These are phyloP conservation scores for Synergus itoensis DNA, from an alignment of 2,888 invertebrate species.

Conservation along the genomic window DNA sequence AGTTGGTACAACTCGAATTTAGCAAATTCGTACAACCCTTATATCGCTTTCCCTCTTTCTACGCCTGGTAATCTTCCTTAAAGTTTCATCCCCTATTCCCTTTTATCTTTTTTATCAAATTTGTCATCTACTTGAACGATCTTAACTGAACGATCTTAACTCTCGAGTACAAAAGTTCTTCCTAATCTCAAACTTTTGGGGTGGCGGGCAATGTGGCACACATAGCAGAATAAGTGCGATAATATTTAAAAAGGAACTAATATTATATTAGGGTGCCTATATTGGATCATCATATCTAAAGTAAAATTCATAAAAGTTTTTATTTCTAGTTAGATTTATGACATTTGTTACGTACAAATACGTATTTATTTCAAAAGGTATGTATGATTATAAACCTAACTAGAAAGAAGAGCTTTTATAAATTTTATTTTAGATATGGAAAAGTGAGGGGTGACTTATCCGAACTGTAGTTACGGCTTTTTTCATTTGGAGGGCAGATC, in stretches of 20 bases:
- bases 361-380: no score
- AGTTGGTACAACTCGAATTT: slow-evolving; percentile 5
- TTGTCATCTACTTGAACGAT: not conserved
- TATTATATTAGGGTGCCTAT: no score
- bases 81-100: not conserved
- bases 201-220: not conserved
- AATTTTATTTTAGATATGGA: no score
- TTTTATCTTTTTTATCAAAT: not conserved
- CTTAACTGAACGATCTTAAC: not conserved
- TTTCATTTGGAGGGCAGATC: no score
- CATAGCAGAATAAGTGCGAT: not conserved
- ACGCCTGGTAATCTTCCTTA: not conserved
- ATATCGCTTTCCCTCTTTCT: not conserved
- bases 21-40: not conserved
- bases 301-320: no score
- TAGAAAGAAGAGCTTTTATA: no score
- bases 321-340: no score
- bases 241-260: not conserved
- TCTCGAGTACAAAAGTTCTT: not conserved
- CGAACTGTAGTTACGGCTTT: no score
- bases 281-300: no score
- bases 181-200: not conserved
- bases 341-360: no score
- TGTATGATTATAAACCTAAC: no score
- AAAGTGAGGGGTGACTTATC: no score